Conservation (phyloP, 37 sponge, comb jelly and placozoan genomes). For the Beroe ovata region DNA sequence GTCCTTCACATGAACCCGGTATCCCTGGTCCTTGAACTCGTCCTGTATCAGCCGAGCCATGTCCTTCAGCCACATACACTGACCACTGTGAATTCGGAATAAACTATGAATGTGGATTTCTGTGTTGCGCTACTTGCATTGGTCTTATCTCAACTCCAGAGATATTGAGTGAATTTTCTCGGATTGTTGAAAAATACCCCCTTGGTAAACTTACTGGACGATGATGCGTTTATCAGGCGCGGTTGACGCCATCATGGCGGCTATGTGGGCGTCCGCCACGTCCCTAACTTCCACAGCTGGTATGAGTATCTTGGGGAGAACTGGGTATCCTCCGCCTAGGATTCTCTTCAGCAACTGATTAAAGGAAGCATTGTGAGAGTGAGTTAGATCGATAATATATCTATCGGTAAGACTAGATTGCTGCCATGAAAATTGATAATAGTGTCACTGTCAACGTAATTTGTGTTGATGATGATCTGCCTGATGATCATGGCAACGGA, state of each 20-base stretch:
- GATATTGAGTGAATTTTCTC: too few relatives aligned
- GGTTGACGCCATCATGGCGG: conserved; percentile 77
- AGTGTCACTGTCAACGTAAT: too few relatives aligned
- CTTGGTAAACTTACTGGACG: conserved; percentile 20
- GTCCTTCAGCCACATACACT: conserved; percentile 69
- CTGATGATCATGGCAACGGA: neutral
- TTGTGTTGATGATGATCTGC: too few relatives aligned
- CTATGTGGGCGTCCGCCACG: conserved; percentile 82
- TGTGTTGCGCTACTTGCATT: too few relatives aligned
- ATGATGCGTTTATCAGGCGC: conserved; percentile 72
- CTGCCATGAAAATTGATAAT: too few relatives aligned
- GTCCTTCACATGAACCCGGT: conserved; percentile 62
- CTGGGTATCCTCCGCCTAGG: conserved; percentile 70
- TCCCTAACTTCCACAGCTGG: conserved; percentile 84
- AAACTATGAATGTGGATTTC: conserved; percentile 15
- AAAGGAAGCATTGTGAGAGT: conserved; percentile 39
- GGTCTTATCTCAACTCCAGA: too few relatives aligned
- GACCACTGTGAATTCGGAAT: too few relatives aligned
- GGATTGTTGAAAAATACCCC: too few relatives aligned
- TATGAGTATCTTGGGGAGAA: conserved; percentile 71
- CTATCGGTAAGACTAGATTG: too few relatives aligned
- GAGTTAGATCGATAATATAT: neutral
- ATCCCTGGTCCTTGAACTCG: conserved; percentile 82
- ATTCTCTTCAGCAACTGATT: conserved; percentile 41
- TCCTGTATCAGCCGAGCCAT: conserved; percentile 70